These are phyloP conservation scores for Acleris laterana DNA, from an alignment of 2,888 invertebrate genomes.

Conservation along the genomic window DNA sequence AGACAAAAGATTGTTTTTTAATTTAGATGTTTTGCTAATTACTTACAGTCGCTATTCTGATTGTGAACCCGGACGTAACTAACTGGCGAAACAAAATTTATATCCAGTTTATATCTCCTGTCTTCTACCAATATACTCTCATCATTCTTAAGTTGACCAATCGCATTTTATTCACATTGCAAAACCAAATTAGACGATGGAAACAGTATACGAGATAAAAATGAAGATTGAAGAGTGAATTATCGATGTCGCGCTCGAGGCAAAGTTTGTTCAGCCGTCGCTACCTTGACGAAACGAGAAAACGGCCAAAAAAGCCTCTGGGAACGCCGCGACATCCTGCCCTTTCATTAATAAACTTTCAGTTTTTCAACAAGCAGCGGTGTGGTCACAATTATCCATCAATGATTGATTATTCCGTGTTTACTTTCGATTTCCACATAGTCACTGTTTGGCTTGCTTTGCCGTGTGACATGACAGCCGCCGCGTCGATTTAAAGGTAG, in stretches of 20 bases:
- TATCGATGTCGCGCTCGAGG: slow-evolving; percentile 76
- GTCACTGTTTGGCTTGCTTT: slow-evolving; percentile 62
- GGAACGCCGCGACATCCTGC: slow-evolving; percentile 70
- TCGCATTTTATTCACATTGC: background rate
- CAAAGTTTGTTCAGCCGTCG: slow-evolving; percentile 74
- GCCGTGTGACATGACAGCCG: slow-evolving; percentile 32
- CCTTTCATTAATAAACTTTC: slow-evolving; percentile 65
- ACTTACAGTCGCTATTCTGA: too few species aligned
- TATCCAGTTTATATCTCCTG: too few species aligned
- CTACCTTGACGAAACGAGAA: slow-evolving; percentile 63
- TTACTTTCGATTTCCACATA: slow-evolving; percentile 70
- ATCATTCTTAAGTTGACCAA: background rate
- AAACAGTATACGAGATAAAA: slow-evolving; percentile 58
- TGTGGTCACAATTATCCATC: slow-evolving; percentile 65
- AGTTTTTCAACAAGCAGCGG: slow-evolving; percentile 58
- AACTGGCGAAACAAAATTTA: too few species aligned
- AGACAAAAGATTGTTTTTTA: too few species aligned
- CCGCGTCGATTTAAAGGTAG: background rate
- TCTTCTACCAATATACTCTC: too few species aligned
- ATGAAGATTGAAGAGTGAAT: slow-evolving; percentile 75
- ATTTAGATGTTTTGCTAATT: too few species aligned
- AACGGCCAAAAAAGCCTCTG: slow-evolving; percentile 58
- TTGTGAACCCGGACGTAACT: too few species aligned
- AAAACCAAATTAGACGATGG: slow-evolving; percentile 50
- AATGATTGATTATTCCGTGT: slow-evolving; percentile 77